Percentiles rank a stretch among this genome's conserved stretches.
Conservation (phyloP, 2,113 vertebrate genomes). For the Crotophaga sulcirostris region DNA sequence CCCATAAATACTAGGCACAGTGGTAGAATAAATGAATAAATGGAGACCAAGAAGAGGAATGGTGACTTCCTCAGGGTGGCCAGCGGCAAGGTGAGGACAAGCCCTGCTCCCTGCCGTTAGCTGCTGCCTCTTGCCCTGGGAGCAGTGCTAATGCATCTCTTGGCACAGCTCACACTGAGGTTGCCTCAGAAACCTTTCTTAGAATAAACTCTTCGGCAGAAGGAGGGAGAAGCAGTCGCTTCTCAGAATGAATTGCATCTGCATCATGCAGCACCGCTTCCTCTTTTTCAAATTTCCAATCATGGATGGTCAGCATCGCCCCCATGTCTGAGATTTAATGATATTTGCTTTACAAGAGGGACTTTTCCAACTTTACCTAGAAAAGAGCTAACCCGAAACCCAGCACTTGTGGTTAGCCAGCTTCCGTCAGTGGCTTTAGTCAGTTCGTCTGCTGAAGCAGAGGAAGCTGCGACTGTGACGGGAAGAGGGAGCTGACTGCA, state of each 20-base stretch:
- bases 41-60: background rate
- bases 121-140: background rate
- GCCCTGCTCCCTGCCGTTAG: rapidly evolving
- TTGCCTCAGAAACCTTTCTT: conserved; percentile 55
- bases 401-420: conserved; percentile 71
- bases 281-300: conserved; percentile 69
- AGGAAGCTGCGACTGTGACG: conserved; percentile 47
- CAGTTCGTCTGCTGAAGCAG: conserved; percentile 28
- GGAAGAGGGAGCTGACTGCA: conserved; percentile 56
- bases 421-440: conserved; percentile 74
- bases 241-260: conserved; percentile 83
- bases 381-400: conserved; percentile 72
- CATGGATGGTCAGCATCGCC: conserved; percentile 69
- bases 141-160: background rate
- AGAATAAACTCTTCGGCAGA: conserved; percentile 48
- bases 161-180: background rate
- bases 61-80: rapidly evolving
- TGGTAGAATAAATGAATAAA: background rate
- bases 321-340: conserved; percentile 66
- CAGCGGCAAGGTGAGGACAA: background rate
- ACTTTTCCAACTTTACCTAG: conserved; percentile 85
- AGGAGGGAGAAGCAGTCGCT: conserved; percentile 44
- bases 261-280: conserved; percentile 72
- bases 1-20: background rate
- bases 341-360: conserved; percentile 55